Evolutionary conservation across 2,888 invertebrate genomes (phyloP).

Genomic region (Torymus tubicola): DNA sequence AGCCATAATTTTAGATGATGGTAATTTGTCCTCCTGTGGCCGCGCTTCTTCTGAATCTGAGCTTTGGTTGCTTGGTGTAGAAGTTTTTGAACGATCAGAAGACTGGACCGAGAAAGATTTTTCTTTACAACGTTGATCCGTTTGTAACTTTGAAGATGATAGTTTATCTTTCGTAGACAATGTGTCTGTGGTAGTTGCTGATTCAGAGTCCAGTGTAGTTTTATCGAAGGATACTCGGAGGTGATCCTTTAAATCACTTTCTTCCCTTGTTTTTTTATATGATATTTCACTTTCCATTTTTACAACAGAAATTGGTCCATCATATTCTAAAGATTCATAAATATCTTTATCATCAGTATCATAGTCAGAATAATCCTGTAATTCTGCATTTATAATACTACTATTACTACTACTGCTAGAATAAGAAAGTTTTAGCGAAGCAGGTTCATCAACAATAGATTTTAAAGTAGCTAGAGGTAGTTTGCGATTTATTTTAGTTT

Average conservation of each 20-base stretch:
- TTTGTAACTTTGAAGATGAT: not conserved
- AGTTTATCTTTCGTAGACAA: not conserved
- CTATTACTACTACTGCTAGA: conserved; percentile 23
- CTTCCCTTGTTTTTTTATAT: not conserved
- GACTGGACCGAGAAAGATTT: conserved; percentile 42
- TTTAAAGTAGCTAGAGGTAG: conserved; percentile 36
- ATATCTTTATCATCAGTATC: not conserved
- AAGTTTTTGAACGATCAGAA: conserved; percentile 62
- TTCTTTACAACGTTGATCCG: not conserved
- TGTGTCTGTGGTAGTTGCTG: not conserved
- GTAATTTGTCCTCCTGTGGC: conserved; percentile 56
- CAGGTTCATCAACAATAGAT: conserved; percentile 13
- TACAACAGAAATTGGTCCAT: not conserved
- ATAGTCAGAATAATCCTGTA: not conserved
- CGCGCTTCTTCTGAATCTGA: conserved; percentile 64
- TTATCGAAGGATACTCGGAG: conserved; percentile 13
- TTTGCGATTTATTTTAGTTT: conserved; percentile 31
- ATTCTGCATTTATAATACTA: not conserved
- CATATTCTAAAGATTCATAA: not conserved
- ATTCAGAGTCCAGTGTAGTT: not conserved
- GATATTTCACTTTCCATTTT: not conserved
- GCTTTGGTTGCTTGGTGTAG: conserved; percentile 60
- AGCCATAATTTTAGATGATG: conserved; percentile 65
- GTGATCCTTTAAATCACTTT: conserved; percentile 8
- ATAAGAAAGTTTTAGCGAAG: not conserved